Conservation (phyloP, 2,113 vertebrate genomes). For the Labeo rohita region DNA sequence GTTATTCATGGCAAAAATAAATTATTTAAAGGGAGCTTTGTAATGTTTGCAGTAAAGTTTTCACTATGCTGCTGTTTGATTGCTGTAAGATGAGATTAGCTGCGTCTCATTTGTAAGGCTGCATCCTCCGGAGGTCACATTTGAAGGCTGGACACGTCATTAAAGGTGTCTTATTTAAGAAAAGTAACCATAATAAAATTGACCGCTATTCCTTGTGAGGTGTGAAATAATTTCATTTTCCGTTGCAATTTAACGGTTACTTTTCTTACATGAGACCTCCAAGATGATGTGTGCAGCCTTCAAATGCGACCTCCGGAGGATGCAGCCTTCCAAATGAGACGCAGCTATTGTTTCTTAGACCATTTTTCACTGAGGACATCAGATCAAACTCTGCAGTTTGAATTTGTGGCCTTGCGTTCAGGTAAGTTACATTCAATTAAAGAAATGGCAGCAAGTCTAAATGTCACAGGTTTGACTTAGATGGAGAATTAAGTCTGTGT, state of each 20-base stretch:
- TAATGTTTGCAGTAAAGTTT: slow-evolving; percentile 82
- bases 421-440: slow-evolving; percentile 22
- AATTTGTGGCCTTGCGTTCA: background rate
- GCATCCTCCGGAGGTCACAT: too few species aligned
- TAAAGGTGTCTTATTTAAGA: too few species aligned
- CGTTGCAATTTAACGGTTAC: too few species aligned
- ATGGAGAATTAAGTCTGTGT: background rate
- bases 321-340: too few species aligned
- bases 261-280: too few species aligned
- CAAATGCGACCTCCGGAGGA: too few species aligned
- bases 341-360: background rate
- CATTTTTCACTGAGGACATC: background rate
- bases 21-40: slow-evolving; percentile 11
- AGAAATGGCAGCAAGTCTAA: background rate
- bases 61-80: slow-evolving; percentile 63
- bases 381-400: background rate
- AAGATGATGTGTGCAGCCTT: too few species aligned
- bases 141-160: too few species aligned
- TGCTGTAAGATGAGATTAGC: slow-evolving; percentile 48
- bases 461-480: background rate
- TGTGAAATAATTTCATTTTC: too few species aligned
- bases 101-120: too few species aligned
- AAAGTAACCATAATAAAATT: too few species aligned
- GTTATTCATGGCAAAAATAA: slow-evolving; percentile 65
- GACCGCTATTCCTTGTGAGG: too few species aligned